phyloP scores from a whole-genome alignment of 2,888 invertebrate genomes.

The Petrolisthes manimaculis region DNA sequence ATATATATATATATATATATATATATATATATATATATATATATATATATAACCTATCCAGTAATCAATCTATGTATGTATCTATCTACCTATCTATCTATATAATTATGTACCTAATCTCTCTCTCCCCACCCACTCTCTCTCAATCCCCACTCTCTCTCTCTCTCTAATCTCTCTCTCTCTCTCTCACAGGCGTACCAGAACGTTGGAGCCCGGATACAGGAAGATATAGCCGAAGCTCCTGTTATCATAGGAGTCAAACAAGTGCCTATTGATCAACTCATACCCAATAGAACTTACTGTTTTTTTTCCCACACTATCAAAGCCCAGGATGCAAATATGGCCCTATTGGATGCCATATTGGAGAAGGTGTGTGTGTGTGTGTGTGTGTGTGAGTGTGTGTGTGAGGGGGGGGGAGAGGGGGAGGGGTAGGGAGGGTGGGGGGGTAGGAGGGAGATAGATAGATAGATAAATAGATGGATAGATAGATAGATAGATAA shows the following conservation, averaged over 20 bases:
- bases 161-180: too few relatives aligned
- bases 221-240: slow-evolving; percentile 97
- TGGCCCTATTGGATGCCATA: slow-evolving; percentile 95
- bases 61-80: neutral
- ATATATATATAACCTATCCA: too few relatives aligned
- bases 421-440: too few relatives aligned
- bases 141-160: too few relatives aligned
- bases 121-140: slow-evolving; percentile 70
- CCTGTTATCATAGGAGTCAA: slow-evolving; percentile 98
- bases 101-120: neutral
- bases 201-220: slow-evolving; percentile 90
- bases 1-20: too few relatives aligned
- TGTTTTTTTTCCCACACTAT: slow-evolving; percentile 99
- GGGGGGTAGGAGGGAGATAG: too few relatives aligned
- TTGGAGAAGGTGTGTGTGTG: slow-evolving; percentile 80
- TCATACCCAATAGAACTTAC: slow-evolving; percentile 96
- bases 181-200: slow-evolving; percentile 82
- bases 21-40: too few relatives aligned
- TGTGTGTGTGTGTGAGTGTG: neutral
- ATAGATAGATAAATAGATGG: too few relatives aligned
- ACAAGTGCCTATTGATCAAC: slow-evolving; percentile 89
- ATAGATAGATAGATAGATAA: too few relatives aligned
- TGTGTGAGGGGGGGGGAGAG: too few relatives aligned
- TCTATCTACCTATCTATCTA: slow-evolving; percentile 67
- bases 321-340: slow-evolving; percentile 96